Evolutionary conservation across 2,113 vertebrate species (phyloP), one percentile per base, ranked within the genome.

Genomic region (Eudorcas thomsonii): DNA sequence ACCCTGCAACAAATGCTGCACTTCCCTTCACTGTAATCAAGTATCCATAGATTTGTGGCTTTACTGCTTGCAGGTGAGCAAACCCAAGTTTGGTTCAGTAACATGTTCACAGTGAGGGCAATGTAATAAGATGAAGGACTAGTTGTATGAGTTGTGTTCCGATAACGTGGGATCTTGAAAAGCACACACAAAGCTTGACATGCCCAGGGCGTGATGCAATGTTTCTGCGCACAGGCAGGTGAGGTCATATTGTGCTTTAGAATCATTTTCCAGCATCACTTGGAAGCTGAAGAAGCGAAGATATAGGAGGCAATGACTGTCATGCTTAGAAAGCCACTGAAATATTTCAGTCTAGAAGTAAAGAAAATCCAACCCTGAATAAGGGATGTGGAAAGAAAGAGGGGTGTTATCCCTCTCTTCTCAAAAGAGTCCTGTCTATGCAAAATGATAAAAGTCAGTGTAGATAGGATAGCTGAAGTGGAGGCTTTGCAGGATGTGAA

Each of bases 151-250:
- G 39, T 5, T n/a, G 54, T 19, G 9, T 64, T 59, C 67, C 77
- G 14, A 59, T 16, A 14, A 57, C 2, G 7, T 81, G 82, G 78
- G 25, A 33, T 33, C 60, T 64, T 50, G 64, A 80, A 67, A 90
- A 23, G 25, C 16, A 52, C 50, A 36, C 4, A 6, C 33, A 26
- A 57, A 82, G 23, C n/a, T 25, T 16, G n/a, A 12, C 25, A 57
- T 33, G 55, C 11, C 0, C 6, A 78, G 5, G 9, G 9, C 26
- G 2, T 2, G 1, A 64, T 14, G 15, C 15, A 36, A 28, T 39
- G n/a, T 33, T 88, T 64, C 77, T 90, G 33, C 21, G 54, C 30
- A 28, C 0, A 54, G n/a, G 48, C 17, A 83, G 54, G 21, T 11
- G 28, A 80, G 16, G 36, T 77, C n/a, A 59, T 5, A 36, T 16